phyloP scores from a whole-genome alignment of 2,113 vertebrate species.

The Hippocampus abdominalis region DNA sequence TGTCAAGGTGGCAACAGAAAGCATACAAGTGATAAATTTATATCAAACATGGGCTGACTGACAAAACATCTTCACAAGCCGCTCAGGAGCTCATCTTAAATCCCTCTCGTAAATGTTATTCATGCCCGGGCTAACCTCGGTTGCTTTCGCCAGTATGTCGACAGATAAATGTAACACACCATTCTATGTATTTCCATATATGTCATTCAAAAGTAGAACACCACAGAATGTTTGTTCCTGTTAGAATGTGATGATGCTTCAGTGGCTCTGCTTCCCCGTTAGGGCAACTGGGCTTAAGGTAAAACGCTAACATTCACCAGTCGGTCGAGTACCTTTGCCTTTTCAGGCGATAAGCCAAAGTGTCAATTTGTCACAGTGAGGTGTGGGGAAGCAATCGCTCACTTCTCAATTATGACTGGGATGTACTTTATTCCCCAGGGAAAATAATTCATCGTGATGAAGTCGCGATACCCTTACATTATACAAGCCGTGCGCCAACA shows the following conservation, averaged over 20 bases:
- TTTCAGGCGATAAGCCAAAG: no score
- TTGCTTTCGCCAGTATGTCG: constrained; percentile 62
- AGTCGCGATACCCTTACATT: no score
- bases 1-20: constrained; percentile 48
- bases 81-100: constrained; percentile 61
- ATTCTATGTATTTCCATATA: constrained; percentile 43
- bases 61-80: constrained; percentile 67
- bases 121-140: constrained; percentile 66
- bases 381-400: no score
- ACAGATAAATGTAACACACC: constrained; percentile 60
- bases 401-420: no score
- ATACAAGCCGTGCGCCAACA: no score
- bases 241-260: constrained; percentile 33
- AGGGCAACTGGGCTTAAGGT: no score
- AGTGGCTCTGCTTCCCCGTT: constrained; percentile 3
- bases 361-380: no score
- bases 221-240: constrained; percentile 50
- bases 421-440: no score
- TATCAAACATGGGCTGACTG: constrained; percentile 70
- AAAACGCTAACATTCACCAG: no score
- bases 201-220: constrained; percentile 40
- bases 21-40: constrained; percentile 56
- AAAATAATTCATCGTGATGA: no score
- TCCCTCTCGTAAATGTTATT: constrained; percentile 71
- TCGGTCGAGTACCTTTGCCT: no score